A percentile compares a stretch with the other conserved stretches of the same genome.
These are phyloP conservation scores for Fissipunctia ypsillon DNA, from an alignment of 2,888 invertebrate genomes.

Conservation along the genomic window DNA sequence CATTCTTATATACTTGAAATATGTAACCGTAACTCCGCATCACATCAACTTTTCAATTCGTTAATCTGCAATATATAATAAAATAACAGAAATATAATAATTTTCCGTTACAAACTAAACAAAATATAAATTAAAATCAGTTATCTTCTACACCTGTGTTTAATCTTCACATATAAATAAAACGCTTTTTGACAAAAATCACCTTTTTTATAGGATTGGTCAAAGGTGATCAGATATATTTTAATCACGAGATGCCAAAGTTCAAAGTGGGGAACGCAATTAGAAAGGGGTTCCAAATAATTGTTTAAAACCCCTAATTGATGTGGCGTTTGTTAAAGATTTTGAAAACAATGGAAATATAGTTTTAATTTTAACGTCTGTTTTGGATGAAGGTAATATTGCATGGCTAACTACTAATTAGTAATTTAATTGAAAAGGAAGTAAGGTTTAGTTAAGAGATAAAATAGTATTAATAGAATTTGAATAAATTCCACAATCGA, in stretches of 20 bases:
- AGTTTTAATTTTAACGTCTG: not conserved
- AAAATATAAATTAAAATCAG: conserved; percentile 50
- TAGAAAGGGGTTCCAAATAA: conserved; percentile 51
- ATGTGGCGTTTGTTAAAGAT: conserved; percentile 30
- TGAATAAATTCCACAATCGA: not conserved
- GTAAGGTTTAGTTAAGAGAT: not conserved
- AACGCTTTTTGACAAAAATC: conserved; percentile 65
- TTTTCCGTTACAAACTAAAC: conserved; percentile 69
- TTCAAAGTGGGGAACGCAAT: conserved; percentile 73
- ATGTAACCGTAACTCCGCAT: no score
- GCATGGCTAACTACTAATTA: not conserved
- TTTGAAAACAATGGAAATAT: conserved; percentile 34
- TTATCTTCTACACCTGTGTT: conserved; percentile 77
- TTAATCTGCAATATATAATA: no score
- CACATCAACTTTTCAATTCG: no score
- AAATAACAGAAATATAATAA: no score
- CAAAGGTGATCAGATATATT: conserved; percentile 73
- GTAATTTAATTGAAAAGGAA: not conserved
- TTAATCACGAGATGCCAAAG: conserved; percentile 75
- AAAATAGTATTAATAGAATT: not conserved
- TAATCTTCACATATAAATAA: conserved; percentile 80
- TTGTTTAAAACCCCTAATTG: conserved; percentile 53
- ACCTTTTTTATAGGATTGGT: conserved; percentile 66
- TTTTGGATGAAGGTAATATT: not conserved
- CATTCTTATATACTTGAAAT: no score